Evolutionary conservation across 2,797 vertebrate species (phyloP), one percentile per base, ranked within the genome.

Genomic region (Echiichthys vipera): DNA sequence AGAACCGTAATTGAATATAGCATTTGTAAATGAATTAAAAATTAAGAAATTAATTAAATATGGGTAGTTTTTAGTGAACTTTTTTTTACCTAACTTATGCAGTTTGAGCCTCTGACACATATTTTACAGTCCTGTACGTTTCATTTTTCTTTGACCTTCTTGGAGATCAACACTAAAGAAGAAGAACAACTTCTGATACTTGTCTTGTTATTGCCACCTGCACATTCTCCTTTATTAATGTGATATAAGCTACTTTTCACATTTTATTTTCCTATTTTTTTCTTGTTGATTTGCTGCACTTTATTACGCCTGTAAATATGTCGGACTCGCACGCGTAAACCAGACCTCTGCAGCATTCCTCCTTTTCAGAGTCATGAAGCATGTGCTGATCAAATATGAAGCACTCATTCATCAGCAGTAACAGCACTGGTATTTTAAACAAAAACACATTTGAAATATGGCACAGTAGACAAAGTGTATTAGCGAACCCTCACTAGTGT

Each of bases 331-430:
- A 61, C 37, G 51, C 34, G 64, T 36, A 27, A 80, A 58, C 65
- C 66, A 63, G 67, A 75, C 20, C 37, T 64, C 42, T 32, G n/a
- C 30, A 37, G 46, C 58, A 69, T 82, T 78, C 65, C 63, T 69
- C 32, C 3, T 24, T 49, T 59, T 65, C 50, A 49, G 5, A 63
- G 20, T 42, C 43, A 11, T 53, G 49, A 36, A 39, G 65, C 54
- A n/a, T 4, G n/a, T n/a, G 0, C 17, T 29, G 46, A 65, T 65
- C 34, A 47, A 57, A 83, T 71, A 56, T 42, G 42, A 59, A 53
- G 36, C 22, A 53, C 22, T 42, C 18, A 42, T 65, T 65, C 57
- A 58, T 65, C 45, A 51, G 24, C 42, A 64, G 51, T 17, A 55
- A 39, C 39, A 53, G 24, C 7, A 29, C 3, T 5, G 17, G 25